Base-by-base conservation (phyloP, 2,888 invertebrate genomes). In the Dynastes maya region DNA sequence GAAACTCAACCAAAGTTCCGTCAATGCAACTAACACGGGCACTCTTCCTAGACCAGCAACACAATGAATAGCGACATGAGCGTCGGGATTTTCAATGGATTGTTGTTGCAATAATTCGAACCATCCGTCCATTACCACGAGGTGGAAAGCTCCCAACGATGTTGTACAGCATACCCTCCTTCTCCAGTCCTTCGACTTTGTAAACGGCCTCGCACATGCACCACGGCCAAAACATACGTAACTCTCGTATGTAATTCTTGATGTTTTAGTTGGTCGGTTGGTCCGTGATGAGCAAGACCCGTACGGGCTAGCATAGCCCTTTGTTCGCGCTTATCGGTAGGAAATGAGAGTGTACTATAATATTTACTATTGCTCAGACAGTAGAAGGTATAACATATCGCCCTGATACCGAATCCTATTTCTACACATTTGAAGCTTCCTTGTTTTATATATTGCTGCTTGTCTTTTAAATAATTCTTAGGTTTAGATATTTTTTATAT, bases 1-100 rank as follows among this genome's bases (percentile, higher is more conserved):
- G 89, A 98, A 99, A 90, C 97, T 97, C 91, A 99, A 95, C 86
- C 99, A 99, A 86, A 98, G 94, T 91, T 99, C 99, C 89, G 99
- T 98, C 85, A 99, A 94, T 85, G 98, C 99, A 78, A 99, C 99
- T 91, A 99, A 94, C 83, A 99, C 98, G 68, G 99, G 99, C 84
- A 98, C 98, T 88, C 99, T 95, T 83, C 99, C 99, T 83, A 99
- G 92, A 77, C 99, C 98, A 82, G 98, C 98, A 82, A 99, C 98
- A 90, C 99, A 99, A 89, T 99, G 99, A 82, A 99, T 98, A 82
- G 98, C 99, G 83, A 99, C 97, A 89, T 98, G 98, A 78, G 93
- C 92, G 86, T 95, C 95, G 58, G 96, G 95, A 89, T 82, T 81
- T 51, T 80, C 81, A 55, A 80, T 76, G 49, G 79, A 80, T 45